Conservation (phyloP, 2,888 invertebrate species). For the Melanchra persicariae region DNA sequence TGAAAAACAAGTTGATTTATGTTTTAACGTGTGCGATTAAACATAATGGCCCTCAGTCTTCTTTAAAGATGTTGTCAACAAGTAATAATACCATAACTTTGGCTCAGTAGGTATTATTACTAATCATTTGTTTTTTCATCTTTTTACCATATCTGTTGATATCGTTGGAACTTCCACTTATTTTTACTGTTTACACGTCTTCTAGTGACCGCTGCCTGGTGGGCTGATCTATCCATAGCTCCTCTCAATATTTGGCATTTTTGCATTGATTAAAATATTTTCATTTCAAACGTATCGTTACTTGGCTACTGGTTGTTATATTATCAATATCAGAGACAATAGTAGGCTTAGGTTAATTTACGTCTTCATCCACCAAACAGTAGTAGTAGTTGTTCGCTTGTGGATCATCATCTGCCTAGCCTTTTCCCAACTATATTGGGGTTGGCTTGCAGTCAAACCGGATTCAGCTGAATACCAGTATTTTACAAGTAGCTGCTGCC, state of each 20-base stretch:
- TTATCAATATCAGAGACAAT: neutral
- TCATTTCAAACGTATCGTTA: neutral
- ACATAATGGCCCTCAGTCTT: constrained; percentile 30
- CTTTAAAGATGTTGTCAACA: constrained; percentile 47
- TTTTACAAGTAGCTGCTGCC: no score
- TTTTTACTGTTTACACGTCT: neutral
- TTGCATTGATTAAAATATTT: neutral
- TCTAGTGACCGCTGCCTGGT: neutral
- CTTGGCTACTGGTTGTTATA: neutral
- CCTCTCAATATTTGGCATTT: neutral
- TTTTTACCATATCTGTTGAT: neutral
- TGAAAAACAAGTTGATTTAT: constrained; percentile 68
- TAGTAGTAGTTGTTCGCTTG: no score
- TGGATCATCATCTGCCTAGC: no score
- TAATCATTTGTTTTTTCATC: neutral
- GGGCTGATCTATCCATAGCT: no score
- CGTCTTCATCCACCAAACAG: no score
- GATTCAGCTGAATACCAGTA: no score
- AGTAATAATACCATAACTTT: constrained; percentile 40
- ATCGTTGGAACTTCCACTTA: neutral
- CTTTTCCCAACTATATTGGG: no score
- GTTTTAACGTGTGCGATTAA: constrained; percentile 51
- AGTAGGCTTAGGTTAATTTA: neutral
- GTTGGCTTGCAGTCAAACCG: no score
- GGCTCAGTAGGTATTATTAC: constrained; percentile 1